A percentile compares a stretch with the other conserved stretches of the same genome.
These are phyloP conservation scores for Syritta pipiens DNA, from an alignment of 2,888 invertebrate species.

Conservation along the genomic window DNA sequence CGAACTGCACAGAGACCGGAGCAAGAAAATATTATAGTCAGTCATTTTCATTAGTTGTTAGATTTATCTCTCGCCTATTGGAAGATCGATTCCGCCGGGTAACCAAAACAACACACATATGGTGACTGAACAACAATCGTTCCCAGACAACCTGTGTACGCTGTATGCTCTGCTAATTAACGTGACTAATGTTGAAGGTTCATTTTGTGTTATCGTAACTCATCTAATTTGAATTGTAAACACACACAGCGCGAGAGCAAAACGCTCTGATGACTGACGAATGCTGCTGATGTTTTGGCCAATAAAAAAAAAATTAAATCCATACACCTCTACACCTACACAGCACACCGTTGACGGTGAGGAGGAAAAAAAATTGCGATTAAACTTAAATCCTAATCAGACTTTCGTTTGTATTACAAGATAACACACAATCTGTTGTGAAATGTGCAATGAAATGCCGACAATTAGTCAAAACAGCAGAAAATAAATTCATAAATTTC, in stretches of 20 bases:
- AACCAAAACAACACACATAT: conserved; percentile 17
- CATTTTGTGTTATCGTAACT: conserved; percentile 53
- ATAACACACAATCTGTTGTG: conserved; percentile 30
- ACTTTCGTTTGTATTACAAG: conserved; percentile 18
- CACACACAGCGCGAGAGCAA: conserved; percentile 11
- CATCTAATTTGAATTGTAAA: conserved; percentile 50
- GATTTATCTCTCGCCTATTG: conserved; percentile 36
- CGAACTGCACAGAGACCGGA: too few species aligned
- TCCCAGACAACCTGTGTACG: conserved; percentile 11
- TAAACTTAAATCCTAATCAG: conserved; percentile 32
- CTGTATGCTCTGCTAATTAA: conserved; percentile 48
- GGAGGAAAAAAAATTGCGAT: conserved; percentile 12
- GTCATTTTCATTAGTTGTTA: not conserved
- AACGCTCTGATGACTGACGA: conserved; percentile 7
- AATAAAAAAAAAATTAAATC: conserved; percentile 11
- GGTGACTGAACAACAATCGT: conserved; percentile 3
- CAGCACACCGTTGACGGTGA: not conserved
- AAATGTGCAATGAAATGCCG: conserved; percentile 28
- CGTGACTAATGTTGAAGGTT: conserved; percentile 52
- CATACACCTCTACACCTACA: conserved; percentile 16
- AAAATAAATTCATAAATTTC: conserved; percentile 10
- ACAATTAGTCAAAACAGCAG: conserved; percentile 3
- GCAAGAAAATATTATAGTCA: conserved; percentile 33
- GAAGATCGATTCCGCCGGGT: conserved; percentile 44
- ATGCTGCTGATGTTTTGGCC: conserved; percentile 1